Percentiles rank a stretch among this genome's conserved stretches.
Evolutionary conservation across 2,888 invertebrate species (phyloP).

Genomic region (Euspilapteryx auroguttella): DNA sequence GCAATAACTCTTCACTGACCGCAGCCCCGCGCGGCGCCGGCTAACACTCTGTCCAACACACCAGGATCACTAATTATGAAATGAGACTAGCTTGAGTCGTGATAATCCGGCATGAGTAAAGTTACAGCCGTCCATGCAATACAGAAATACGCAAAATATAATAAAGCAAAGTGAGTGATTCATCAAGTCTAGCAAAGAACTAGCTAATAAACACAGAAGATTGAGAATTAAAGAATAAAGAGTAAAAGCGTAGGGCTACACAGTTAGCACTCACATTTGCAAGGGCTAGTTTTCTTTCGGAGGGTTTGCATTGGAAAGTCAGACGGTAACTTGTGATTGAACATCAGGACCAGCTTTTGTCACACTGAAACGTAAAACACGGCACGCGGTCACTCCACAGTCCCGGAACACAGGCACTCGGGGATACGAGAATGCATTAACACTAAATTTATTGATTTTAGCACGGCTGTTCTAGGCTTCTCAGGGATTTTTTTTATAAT

Average conservation of each 20-base stretch:
- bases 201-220: slow-evolving; percentile 36
- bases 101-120: slow-evolving; percentile 10
- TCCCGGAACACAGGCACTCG: too few species aligned
- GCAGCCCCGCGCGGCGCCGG: slow-evolving; percentile 26
- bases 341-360: slow-evolving; percentile 31
- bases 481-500: not conserved
- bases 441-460: slow-evolving; percentile 44
- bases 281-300: slow-evolving; percentile 90
- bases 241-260: slow-evolving; percentile 15
- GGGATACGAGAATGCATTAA: slow-evolving; percentile 20
- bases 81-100: slow-evolving; percentile 28
- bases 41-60: slow-evolving; percentile 52
- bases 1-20: slow-evolving; percentile 29
- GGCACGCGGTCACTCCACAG: slow-evolving; percentile 2
- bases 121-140: slow-evolving; percentile 3
- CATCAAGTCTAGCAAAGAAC: slow-evolving; percentile 5
- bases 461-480: slow-evolving; percentile 13
- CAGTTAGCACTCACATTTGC: slow-evolving; percentile 88
- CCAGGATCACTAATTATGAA: slow-evolving; percentile 37
- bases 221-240: too few species aligned
- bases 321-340: slow-evolving; percentile 60
- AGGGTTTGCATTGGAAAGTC: slow-evolving; percentile 84
- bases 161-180: slow-evolving; percentile 21
- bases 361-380: slow-evolving; percentile 35
- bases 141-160: slow-evolving; percentile 44